phyloP scores from a whole-genome alignment of 2,113 vertebrate genomes.

The Bambusicola thoracicus region DNA sequence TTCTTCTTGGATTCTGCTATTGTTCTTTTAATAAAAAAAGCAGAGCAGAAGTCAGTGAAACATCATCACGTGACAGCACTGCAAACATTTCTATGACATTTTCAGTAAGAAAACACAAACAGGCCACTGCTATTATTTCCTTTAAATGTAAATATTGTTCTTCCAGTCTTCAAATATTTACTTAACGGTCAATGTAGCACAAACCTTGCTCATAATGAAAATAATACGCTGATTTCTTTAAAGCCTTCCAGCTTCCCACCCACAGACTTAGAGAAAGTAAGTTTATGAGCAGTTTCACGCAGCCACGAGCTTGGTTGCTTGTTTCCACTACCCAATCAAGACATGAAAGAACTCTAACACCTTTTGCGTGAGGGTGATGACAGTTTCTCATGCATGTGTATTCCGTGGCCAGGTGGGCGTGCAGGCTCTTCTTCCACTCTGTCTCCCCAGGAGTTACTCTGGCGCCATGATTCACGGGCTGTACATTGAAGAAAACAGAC shows the following conservation, averaged over 20 bases:
- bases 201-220: fast-evolving
- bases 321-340: not conserved
- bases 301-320: not conserved
- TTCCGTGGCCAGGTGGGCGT: constrained; percentile 94
- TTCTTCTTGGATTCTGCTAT: constrained; percentile 99
- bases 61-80: not conserved
- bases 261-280: not conserved
- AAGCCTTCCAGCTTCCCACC: not conserved
- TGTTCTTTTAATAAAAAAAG: constrained; percentile 84
- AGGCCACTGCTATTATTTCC: not conserved
- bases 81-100: not conserved
- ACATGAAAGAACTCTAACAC: constrained; percentile 63
- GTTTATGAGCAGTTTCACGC: not conserved
- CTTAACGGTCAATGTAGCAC: not conserved
- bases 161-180: not conserved
- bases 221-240: not conserved
- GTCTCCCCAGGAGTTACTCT: constrained; percentile 97
- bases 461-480: constrained; percentile 96
- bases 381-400: constrained; percentile 99
- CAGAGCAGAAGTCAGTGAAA: constrained; percentile 21
- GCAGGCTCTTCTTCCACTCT: constrained; percentile 96
- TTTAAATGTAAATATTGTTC: not conserved
- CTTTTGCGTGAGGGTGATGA: constrained; percentile 97
- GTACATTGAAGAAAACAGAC: not conserved
- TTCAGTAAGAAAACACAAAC: not conserved